Conservation (phyloP, 2,888 invertebrate genomes). For the Latrodectus hesperus region DNA sequence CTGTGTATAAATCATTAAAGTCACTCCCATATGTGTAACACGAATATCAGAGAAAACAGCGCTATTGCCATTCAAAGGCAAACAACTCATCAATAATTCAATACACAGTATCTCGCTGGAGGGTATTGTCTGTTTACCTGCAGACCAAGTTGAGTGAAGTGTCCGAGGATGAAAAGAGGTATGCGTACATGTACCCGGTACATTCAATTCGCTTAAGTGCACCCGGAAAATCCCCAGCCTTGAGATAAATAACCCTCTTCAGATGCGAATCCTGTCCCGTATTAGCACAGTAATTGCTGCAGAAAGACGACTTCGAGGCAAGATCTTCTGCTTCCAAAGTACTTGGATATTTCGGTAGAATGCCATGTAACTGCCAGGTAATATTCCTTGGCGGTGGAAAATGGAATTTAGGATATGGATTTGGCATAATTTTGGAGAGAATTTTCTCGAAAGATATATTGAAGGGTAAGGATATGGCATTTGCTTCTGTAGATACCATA, state of each 20-base stretch:
- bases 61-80: neutral
- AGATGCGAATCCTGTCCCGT: constrained; percentile 52
- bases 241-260: constrained; percentile 45
- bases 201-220: constrained; percentile 65
- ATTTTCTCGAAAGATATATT: too few relatives aligned
- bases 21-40: neutral
- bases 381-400: too few relatives aligned
- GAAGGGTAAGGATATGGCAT: too few relatives aligned
- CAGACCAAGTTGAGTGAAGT: neutral
- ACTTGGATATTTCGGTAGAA: constrained; percentile 6
- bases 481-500: too few relatives aligned
- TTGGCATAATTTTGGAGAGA: too few relatives aligned
- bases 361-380: neutral
- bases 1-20: too few relatives aligned
- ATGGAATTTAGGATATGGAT: too few relatives aligned
- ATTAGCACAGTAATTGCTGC: constrained; percentile 62
- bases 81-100: constrained; percentile 65
- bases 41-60: neutral
- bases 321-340: neutral
- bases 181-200: constrained; percentile 3
- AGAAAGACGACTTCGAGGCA: constrained; percentile 8
- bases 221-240: constrained; percentile 1
- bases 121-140: constrained; percentile 54
- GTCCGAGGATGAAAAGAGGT: neutral
- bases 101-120: constrained; percentile 18